Percentiles rank a stretch among this genome's conserved stretches.
Conservation (phyloP, 2,888 invertebrate species). For the Galerucella nymphaeae region DNA sequence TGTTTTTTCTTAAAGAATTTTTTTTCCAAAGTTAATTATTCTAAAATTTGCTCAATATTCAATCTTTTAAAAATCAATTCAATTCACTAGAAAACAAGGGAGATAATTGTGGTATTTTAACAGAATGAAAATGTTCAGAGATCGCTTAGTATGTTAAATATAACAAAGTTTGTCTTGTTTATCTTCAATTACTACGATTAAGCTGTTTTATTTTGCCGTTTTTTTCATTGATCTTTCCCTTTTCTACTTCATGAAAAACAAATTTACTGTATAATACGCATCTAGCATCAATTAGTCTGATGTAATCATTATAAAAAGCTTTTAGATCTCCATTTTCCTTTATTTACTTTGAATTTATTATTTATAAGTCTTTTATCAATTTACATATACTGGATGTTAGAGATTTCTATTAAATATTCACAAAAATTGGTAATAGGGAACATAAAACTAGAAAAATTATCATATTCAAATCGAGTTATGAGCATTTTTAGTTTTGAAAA, state of each 20-base stretch:
- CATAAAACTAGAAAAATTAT: too few relatives aligned
- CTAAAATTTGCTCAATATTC: too few relatives aligned
- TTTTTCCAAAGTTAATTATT: too few relatives aligned
- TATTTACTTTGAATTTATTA: neutral
- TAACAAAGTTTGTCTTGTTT: neutral
- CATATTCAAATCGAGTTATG: too few relatives aligned
- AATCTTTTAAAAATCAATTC: too few relatives aligned
- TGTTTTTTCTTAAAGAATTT: too few relatives aligned
- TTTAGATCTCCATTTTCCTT: neutral
- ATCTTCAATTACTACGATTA: neutral
- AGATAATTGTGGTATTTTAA: neutral
- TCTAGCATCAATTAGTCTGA: neutral
- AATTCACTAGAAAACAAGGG: neutral
- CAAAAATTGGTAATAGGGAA: too few relatives aligned
- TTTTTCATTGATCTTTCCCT: neutral
- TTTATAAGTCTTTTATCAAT: too few relatives aligned
- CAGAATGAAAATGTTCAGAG: neutral
- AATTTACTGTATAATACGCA: neutral
- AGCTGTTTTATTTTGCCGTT: neutral
- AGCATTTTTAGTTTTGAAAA: too few relatives aligned
- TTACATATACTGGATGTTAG: too few relatives aligned
- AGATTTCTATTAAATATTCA: too few relatives aligned
- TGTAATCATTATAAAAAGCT: neutral
- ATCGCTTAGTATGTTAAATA: neutral
- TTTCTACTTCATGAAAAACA: neutral